These are phyloP conservation scores for Scaptomyza cyrtandrae DNA, from an alignment of 2,888 invertebrate species.

Conservation along the genomic window DNA sequence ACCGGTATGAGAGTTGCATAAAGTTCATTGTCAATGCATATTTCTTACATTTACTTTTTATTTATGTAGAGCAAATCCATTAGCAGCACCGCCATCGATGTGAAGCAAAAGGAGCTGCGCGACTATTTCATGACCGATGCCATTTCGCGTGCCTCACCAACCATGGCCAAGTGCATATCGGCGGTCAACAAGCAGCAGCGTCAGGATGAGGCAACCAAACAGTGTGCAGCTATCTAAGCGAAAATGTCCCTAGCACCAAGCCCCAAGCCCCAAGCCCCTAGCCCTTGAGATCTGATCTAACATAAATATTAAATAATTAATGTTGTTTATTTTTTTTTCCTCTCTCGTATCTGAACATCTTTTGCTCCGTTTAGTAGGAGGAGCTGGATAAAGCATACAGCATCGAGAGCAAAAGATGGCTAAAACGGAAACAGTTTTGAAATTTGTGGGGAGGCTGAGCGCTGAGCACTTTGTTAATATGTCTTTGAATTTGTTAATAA, in stretches of 20 bases:
- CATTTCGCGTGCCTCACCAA: slow-evolving; percentile 97
- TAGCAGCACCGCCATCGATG: slow-evolving; percentile 87
- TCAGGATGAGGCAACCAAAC: slow-evolving; percentile 62
- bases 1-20: too few species aligned
- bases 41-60: neutral
- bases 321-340: slow-evolving; percentile 48
- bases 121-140: slow-evolving; percentile 98
- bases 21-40: too few species aligned
- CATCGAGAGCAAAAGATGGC: slow-evolving; percentile 16
- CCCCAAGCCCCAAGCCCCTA: neutral
- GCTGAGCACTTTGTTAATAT: slow-evolving; percentile 45
- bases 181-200: slow-evolving; percentile 89
- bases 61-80: slow-evolving; percentile 84
- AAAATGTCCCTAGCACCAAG: neutral
- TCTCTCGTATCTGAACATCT: slow-evolving; percentile 31
- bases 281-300: slow-evolving; percentile 27
- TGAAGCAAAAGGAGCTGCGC: slow-evolving; percentile 91
- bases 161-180: slow-evolving; percentile 99
- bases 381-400: slow-evolving; percentile 15
- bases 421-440: slow-evolving; percentile 5
- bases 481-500: slow-evolving; percentile 67
- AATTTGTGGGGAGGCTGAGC: slow-evolving; percentile 1
- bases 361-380: slow-evolving; percentile 7
- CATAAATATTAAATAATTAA: slow-evolving; percentile 71
- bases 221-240: slow-evolving; percentile 67